These are phyloP conservation scores for Drosophila pandora DNA, from an alignment of 1,140 invertebrate genomes.

Conservation along the genomic window DNA sequence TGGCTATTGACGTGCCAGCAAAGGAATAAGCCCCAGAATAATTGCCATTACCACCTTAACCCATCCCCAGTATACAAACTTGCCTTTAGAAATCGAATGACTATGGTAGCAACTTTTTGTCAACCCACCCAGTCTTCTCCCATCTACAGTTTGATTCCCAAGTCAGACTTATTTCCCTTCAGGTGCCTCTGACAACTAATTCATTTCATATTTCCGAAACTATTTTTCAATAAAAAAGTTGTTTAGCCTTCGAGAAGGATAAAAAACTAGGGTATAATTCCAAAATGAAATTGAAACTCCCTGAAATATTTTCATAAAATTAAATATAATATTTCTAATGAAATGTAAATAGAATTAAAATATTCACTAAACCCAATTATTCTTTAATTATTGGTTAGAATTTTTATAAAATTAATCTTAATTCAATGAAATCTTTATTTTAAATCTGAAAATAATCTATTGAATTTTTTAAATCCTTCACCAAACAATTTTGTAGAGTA, in stretches of 20 bases:
- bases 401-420: no score
- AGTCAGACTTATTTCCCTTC: neutral
- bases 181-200: constrained; percentile 62
- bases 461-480: neutral
- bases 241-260: constrained; percentile 11
- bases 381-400: no score
- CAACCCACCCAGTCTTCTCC: constrained; percentile 26
- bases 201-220: constrained; percentile 80
- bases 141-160: neutral
- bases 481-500: constrained; percentile 7
- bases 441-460: neutral
- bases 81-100: constrained; percentile 68
- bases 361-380: no score
- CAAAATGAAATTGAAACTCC: neutral
- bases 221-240: constrained; percentile 60
- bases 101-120: constrained; percentile 67
- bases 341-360: no score
- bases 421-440: no score
- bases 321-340: no score
- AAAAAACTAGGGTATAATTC: constrained; percentile 4
- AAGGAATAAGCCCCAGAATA: constrained; percentile 12
- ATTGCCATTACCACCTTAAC: neutral
- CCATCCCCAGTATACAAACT: constrained; percentile 13
- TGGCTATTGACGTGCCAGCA: constrained; percentile 48
- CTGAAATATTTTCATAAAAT: no score